Percentiles rank a stretch among this genome's conserved stretches.
These are phyloP conservation scores for Calliphora vicina DNA, from an alignment of 1,140 invertebrate species.

Conservation along the genomic window DNA sequence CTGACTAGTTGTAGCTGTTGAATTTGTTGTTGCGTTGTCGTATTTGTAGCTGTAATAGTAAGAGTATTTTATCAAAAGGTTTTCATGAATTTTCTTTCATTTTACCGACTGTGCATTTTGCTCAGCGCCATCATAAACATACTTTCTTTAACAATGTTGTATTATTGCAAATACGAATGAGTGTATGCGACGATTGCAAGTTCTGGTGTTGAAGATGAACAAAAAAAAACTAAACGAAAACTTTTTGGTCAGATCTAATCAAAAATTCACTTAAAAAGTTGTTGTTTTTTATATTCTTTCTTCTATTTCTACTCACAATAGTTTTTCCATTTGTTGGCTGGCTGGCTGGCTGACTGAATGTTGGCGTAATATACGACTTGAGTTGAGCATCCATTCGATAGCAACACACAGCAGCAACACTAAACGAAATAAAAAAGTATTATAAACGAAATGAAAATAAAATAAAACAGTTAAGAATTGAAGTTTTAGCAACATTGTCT, in stretches of 20 bases:
- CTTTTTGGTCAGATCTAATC: conserved; percentile 33
- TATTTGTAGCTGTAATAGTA: neutral
- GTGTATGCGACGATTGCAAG: neutral
- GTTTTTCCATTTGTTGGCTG: conserved; percentile 24
- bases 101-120: neutral
- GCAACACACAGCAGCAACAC: neutral
- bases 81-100: conserved; percentile 5
- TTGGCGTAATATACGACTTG: conserved; percentile 10
- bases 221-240: conserved; percentile 14
- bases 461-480: conserved; percentile 12
- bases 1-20: neutral
- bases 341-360: neutral
- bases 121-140: neutral
- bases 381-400: neutral
- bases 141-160: conserved; percentile 11
- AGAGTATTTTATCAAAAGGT: neutral
- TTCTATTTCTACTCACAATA: conserved; percentile 9
- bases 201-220: neutral
- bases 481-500: neutral
- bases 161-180: neutral
- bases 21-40: neutral
- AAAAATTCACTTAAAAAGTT: conserved; percentile 38
- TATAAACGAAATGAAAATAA: neutral
- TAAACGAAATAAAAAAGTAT: neutral
- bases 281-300: neutral